Conservation (phyloP, 2,888 invertebrate genomes). For the Morinoia aosen region DNA sequence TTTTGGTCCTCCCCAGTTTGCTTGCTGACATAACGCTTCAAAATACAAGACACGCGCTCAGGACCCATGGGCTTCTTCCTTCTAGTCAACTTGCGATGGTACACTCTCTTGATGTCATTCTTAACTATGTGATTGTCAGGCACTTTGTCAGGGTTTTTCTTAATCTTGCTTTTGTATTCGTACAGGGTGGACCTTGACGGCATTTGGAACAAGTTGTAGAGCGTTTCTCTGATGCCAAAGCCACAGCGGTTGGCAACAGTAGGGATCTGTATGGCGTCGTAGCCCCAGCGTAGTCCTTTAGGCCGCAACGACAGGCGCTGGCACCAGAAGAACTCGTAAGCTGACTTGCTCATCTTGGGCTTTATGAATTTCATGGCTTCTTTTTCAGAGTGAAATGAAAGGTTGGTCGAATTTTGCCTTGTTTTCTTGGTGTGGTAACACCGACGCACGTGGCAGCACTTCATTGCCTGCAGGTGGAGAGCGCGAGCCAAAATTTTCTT, state of each 20-base stretch:
- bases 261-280: background rate
- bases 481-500: background rate
- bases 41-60: background rate
- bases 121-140: conserved; percentile 9
- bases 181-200: background rate
- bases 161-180: background rate
- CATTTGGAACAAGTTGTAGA: background rate
- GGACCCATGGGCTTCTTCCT: conserved; percentile 6
- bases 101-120: background rate
- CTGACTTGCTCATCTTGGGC: background rate
- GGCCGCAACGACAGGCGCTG: background rate
- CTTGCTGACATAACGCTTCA: conserved; percentile 7
- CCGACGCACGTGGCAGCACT: background rate
- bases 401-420: background rate
- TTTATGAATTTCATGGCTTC: background rate
- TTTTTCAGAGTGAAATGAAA: background rate
- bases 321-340: background rate
- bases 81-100: background rate
- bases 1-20: background rate
- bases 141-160: background rate
- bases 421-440: background rate
- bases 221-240: background rate
- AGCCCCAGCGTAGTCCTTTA: background rate
- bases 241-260: conserved; percentile 18
- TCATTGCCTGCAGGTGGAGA: background rate